Conservation (phyloP, 1,140 invertebrate genomes). For the Ctenoplectra terminalis region DNA sequence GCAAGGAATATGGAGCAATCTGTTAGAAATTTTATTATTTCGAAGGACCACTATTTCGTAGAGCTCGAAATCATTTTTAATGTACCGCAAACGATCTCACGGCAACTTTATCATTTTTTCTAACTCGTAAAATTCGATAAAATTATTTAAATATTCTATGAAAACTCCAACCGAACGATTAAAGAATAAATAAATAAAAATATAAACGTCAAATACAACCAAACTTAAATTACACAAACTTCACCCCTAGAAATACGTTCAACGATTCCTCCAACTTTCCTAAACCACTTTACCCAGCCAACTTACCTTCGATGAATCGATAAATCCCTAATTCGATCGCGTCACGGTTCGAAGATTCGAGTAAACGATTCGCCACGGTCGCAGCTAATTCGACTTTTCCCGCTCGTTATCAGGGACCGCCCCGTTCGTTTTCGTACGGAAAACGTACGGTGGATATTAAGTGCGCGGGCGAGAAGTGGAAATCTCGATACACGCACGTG, state of each 20-base stretch:
- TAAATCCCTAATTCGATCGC: not conserved
- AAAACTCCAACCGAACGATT: too few species aligned
- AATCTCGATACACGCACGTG: slow-evolving; percentile 74
- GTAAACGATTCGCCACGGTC: slow-evolving; percentile 26
- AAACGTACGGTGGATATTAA: slow-evolving; percentile 24
- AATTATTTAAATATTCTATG: too few species aligned
- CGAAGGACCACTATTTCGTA: not conserved
- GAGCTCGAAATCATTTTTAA: too few species aligned
- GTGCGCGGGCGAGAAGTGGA: slow-evolving; percentile 60
- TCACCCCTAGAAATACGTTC: too few species aligned
- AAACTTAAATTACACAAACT: not conserved
- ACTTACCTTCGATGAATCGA: not conserved
- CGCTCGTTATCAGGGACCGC: slow-evolving; percentile 11
- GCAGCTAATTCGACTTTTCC: slow-evolving; percentile 44
- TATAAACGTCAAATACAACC: too few species aligned
- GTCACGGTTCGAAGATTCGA: not conserved
- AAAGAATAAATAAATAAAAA: too few species aligned
- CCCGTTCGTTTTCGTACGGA: slow-evolving; percentile 1
- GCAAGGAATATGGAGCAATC: slow-evolving; percentile 1
- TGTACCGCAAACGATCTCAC: too few species aligned
- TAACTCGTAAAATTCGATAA: too few species aligned
- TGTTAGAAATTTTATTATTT: slow-evolving; percentile 20
- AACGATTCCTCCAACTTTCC: too few species aligned
- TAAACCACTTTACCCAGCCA: too few species aligned
- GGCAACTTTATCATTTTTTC: too few species aligned